Evolutionary conservation across 1,140 invertebrate genomes (phyloP), one percentile per base, ranked within the genome.

Genomic region (Brachionus sp.): DNA sequence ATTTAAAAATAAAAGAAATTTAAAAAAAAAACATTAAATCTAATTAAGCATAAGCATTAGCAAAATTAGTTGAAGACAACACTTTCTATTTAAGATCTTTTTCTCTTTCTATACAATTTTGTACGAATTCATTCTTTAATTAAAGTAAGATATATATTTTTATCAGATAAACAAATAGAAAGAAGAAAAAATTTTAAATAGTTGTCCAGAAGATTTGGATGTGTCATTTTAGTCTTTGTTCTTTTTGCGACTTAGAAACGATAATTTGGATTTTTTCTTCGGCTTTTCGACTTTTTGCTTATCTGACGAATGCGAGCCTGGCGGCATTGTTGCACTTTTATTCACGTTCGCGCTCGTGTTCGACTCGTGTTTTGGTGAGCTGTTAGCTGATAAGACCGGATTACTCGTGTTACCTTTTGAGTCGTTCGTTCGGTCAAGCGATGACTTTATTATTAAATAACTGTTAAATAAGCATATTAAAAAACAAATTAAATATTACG

Each of bases 221-320:
- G 62, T 29, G 19, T 70, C 33, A 37, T 6, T 50, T 75, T 75
- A 75, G 42, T 80, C 77, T 44, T 80, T 80, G 50, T 80, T 80
- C 19, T 80, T 80, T 35, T 80, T 80, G 35, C 77, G 46, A 16
- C 77, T 80, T 19, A 80, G 35, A 80, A 80, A 80, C n/a, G 77
- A 80, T 7, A 80, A 16, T 16, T 80, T 80, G 16, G 77, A 80
- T 44, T 80, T 80, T 80, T 80, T 80, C 77, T 80, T 80, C 16
- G 77, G 50, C 33, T 80, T 80, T 25, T 80, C 77, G 23, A 16
- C 23, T 66, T 80, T 80, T 57, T 80, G 50, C n/a, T 80, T 80
- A 42, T 75, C 70, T 46, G 37, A 46, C 39, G 39, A 29, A 75
- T 57, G 50, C 12, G 50, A 62, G 23, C 46, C 53, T 10, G 50